Evolutionary conservation across 2,113 vertebrate species (phyloP).

Genomic region (Pycnonotus jocosus): DNA sequence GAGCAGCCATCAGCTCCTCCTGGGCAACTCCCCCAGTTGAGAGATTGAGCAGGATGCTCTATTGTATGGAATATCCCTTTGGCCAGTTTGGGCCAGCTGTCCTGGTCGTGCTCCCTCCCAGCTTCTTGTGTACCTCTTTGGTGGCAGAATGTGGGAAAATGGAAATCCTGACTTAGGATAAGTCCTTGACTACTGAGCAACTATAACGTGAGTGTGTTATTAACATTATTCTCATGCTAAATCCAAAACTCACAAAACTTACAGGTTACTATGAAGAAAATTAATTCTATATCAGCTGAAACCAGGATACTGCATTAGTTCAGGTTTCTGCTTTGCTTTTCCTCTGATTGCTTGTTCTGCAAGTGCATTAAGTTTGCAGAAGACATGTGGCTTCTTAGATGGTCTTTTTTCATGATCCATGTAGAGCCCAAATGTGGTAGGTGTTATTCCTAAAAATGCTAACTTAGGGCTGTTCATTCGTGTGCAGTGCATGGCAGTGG

Average conservation of each 20-base stretch:
- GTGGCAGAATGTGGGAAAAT: background rate
- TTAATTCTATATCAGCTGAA: background rate
- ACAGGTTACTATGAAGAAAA: background rate
- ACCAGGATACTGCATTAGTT: background rate
- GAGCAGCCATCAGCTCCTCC: background rate
- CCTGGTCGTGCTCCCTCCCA: background rate
- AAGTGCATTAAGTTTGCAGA: background rate
- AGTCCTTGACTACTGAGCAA: background rate
- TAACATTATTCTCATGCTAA: background rate
- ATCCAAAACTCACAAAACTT: background rate
- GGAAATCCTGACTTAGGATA: background rate
- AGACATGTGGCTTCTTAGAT: background rate
- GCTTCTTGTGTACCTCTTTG: background rate
- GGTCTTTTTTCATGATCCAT: background rate
- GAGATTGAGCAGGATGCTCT: background rate
- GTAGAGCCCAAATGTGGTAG: background rate
- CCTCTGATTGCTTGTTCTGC: background rate
- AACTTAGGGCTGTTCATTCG: background rate
- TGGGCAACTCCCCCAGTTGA: background rate
- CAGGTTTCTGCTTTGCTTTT: background rate
- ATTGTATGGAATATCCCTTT: background rate
- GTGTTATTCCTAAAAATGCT: background rate
- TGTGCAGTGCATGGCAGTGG: background rate
- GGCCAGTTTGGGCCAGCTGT: background rate
- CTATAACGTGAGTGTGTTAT: background rate